Percentiles rank a stretch among this genome's conserved stretches.
phyloP scores from a whole-genome alignment of 1,140 invertebrate species.

The Drosophila auraria region DNA sequence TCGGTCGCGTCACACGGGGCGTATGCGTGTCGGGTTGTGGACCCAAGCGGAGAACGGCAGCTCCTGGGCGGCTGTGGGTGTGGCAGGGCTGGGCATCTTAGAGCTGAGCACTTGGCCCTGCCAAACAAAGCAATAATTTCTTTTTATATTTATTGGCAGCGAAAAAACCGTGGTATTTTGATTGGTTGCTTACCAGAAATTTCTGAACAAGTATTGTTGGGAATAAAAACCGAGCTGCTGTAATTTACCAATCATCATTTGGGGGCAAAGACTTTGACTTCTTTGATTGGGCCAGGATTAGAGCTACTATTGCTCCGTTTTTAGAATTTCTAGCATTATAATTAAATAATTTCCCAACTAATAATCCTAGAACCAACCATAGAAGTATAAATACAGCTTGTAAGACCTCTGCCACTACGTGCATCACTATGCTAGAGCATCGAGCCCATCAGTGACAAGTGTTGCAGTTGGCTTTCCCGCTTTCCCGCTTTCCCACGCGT shows the following conservation, averaged over 20 bases:
- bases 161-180: neutral
- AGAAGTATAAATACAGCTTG: neutral
- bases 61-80: conserved; percentile 14
- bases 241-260: neutral
- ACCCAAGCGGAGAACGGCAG: conserved; percentile 11
- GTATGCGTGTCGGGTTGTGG: conserved; percentile 54
- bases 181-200: neutral
- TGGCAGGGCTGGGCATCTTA: conserved; percentile 26
- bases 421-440: conserved; percentile 26
- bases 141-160: conserved; percentile 24
- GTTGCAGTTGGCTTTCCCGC: conserved; percentile 52
- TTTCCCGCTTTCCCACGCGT: conserved; percentile 75
- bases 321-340: too few species aligned
- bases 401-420: neutral
- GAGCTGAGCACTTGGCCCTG: conserved; percentile 33
- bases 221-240: neutral
- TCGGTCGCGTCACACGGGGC: conserved; percentile 72
- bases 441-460: conserved; percentile 60
- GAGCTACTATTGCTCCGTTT: too few species aligned
- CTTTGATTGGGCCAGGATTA: too few species aligned
- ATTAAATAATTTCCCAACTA: too few species aligned
- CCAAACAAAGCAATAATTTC: conserved; percentile 28
- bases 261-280: neutral
- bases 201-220: neutral
- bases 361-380: too few species aligned